Evolutionary conservation across 2,113 vertebrate species (phyloP), one percentile per base, ranked within the genome.

Genomic region (Ptychochromis oligacanthus): DNA sequence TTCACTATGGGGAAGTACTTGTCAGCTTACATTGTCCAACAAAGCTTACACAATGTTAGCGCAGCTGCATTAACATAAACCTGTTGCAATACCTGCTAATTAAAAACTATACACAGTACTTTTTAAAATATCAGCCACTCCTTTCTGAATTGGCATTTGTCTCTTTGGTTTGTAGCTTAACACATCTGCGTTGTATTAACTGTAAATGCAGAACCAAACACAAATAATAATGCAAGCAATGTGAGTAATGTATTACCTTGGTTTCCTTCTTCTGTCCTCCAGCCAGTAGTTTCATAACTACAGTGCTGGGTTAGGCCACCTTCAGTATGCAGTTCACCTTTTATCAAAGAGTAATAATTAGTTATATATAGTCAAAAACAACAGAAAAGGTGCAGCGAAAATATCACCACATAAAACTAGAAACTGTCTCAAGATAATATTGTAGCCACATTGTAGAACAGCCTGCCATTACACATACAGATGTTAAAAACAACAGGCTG

Each of bases 241-340:
- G 26, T 34, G 18, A 54, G 46, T 72, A n/a, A 76, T 60, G 15
- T 31, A 15, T 94, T 96, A 98, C 98, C 97, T 98, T 99, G 1
- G 97, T 98, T 55, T 99, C 98, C 81, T 98, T 99, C 88, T 99
- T 99, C 94, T 99, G 98, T 38, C 98, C 98, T 94, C 98, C 98
- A 84, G 98, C 98, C 88, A 99, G 91, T 14, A 99, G 95, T 91
- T 99, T 99, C 97, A 97, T 99, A 75, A 99, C 98, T 59, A 99
- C 98, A 80, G 99, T 98, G 91, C 99, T 99, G 59, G 98, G 98
- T 89, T 99, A 99, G 92, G 98, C 98, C 90, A 99, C 98, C 92
- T 98, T 99, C 17, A 99, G 94, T 88, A 99, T 99, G 82, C 97
- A 96, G 82, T 87, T 99, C 72, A 99, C 97, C 98, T 99, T 93